Base-by-base conservation (phyloP, 1,140 invertebrate genomes). In the Drepana arcuata region DNA sequence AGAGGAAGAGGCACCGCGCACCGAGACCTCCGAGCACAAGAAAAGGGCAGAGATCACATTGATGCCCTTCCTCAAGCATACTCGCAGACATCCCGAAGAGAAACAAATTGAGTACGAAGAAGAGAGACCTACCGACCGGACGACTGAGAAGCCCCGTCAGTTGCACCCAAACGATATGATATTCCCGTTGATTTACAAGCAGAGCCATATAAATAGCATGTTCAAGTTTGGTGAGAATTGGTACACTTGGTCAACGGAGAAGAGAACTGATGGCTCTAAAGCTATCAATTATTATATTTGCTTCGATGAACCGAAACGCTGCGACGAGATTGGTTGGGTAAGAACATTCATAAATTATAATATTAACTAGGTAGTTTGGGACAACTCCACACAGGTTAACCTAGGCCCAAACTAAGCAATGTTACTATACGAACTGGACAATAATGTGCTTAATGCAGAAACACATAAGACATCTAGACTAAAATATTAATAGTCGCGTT, bases 281-380 rank as follows among this genome's bases (percentile, higher is more conserved):
- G 65, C 58, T 1, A 60, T 48, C 10, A 78, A 67, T 34, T 80
- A 80, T 41, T 80, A 65, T 39, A 62, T 75, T 15, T 80, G 75
- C 21, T 74, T 74, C 29, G 73, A 80, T 11, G 75, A 80, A 40
- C 75, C 75, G 2, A 80, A 75, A 28, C 66, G 51, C 14, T 80
- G 75, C 41, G 75, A 78, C 34, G 71, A 80, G 14, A 47, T 75
- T 16, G 75, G 75, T 39, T 80, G 75, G 75, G 75, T 78, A 56
- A 70, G 48, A 29, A n/a, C n/a, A n/a, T n/a, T n/a, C n/a, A n/a
- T n/a, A n/a, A n/a, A n/a, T n/a, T n/a, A n/a, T n/a, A n/a, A n/a
- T n/a, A n/a, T n/a, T n/a, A n/a, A n/a, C n/a, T n/a, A n/a, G n/a
- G n/a, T n/a, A n/a, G n/a, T n/a, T n/a, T n/a, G n/a, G n/a, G n/a